Conservation (phyloP, 1,140 invertebrate genomes). For the Sipha flava region DNA sequence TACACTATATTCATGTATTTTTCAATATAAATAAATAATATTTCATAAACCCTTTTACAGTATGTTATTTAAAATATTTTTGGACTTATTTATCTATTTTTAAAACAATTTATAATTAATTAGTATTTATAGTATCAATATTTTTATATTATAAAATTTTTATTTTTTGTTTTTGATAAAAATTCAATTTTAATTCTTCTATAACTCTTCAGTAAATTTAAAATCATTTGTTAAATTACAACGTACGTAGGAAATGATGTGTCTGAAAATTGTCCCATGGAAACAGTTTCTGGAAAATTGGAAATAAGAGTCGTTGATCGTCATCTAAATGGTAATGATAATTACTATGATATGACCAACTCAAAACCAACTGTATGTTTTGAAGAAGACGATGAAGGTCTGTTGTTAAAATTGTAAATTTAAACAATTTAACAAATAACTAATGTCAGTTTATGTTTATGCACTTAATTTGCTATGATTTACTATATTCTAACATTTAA, state of each 20-base stretch:
- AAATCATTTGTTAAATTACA: not conserved
- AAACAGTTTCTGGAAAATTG: slow-evolving; percentile 61
- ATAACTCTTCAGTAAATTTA: not conserved
- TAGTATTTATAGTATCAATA: no score
- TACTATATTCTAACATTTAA: not conserved
- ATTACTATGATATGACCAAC: slow-evolving; percentile 23
- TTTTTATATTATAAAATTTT: no score
- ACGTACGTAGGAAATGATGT: slow-evolving; percentile 35
- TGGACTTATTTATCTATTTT: no score
- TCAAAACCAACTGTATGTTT: slow-evolving; percentile 16
- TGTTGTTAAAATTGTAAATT: not conserved
- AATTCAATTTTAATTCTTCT: not conserved
- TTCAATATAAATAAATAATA: no score
- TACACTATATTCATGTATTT: no score
- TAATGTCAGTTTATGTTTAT: not conserved
- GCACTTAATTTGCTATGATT: not conserved
- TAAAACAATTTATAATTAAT: no score
- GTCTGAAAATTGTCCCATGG: slow-evolving; percentile 35
- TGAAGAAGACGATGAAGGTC: slow-evolving; percentile 35
- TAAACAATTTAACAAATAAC: not conserved
- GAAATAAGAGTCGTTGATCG: slow-evolving; percentile 67
- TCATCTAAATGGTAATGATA: slow-evolving; percentile 36
- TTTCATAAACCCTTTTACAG: no score
- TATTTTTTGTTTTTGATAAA: no score
- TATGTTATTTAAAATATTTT: no score